Evolutionary conservation across 64 coral and sea anemone species (phyloP).

Genomic region (Montipora foliosa): DNA sequence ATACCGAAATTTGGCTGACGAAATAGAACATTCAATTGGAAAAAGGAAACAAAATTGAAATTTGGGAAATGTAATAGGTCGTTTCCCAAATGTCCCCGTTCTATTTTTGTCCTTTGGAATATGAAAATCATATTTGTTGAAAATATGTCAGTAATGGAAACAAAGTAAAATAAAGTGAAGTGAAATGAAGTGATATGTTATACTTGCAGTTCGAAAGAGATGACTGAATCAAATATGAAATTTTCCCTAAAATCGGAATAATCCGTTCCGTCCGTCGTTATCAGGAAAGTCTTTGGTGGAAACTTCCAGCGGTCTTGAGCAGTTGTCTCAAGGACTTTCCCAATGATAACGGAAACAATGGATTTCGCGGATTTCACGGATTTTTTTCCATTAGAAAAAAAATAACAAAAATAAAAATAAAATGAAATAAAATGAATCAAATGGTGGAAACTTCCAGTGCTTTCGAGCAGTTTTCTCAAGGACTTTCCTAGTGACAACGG

Average conservation of each 20-base stretch:
- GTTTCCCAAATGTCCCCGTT: no score
- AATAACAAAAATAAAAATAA: no score
- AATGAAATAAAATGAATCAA: background rate
- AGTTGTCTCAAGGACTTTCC: background rate
- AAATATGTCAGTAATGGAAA: no score
- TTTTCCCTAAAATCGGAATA: background rate
- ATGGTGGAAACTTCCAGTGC: no score
- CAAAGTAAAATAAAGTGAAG: background rate
- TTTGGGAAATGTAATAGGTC: no score
- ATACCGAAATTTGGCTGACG: no score
- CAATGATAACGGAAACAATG: background rate
- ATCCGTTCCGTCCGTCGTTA: slow-evolving; percentile 2
- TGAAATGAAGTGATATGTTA: background rate
- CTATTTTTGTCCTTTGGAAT: background rate
- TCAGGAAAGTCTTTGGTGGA: background rate
- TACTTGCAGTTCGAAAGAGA: background rate
- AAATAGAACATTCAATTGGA: no score
- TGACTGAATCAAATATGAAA: background rate
- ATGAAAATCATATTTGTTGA: background rate
- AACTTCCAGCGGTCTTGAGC: background rate
- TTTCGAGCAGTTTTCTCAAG: no score
- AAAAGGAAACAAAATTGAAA: no score
- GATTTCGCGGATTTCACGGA: background rate
- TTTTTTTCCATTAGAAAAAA: background rate
- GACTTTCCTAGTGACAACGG: no score